Conservation (phyloP, 1,140 invertebrate genomes). For the Orius laevigatus region DNA sequence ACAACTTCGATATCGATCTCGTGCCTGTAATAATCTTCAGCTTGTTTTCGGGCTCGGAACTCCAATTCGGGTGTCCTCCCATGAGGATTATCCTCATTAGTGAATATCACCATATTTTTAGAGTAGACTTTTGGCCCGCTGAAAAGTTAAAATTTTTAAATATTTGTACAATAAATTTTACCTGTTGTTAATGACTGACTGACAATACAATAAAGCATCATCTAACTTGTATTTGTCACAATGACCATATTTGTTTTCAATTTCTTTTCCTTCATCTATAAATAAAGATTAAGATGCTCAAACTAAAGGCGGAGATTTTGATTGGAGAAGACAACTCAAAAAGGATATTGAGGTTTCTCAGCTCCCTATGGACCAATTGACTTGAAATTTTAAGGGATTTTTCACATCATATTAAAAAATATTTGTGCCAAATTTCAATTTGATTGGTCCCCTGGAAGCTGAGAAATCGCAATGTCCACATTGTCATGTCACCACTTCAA, state of each 20-base stretch:
- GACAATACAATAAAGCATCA: conserved; percentile 1
- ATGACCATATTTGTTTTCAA: not conserved
- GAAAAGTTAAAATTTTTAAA: no score
- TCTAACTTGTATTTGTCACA: not conserved
- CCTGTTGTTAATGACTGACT: not conserved
- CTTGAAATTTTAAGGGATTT: no score
- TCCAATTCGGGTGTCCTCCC: not conserved
- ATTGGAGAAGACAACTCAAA: no score
- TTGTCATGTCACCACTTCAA: no score
- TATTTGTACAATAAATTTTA: not conserved
- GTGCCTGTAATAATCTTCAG: conserved; percentile 3
- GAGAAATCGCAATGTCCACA: no score
- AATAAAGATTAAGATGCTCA: no score
- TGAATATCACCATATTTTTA: conserved; percentile 12
- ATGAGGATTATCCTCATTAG: conserved; percentile 12
- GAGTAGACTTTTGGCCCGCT: not conserved
- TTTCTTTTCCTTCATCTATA: not conserved
- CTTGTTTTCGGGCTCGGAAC: conserved; percentile 12
- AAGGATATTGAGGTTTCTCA: no score
- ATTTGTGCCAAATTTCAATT: no score
- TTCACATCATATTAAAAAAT: no score
- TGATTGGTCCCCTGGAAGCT: no score
- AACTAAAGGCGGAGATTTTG: no score
- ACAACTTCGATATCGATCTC: conserved; percentile 14
- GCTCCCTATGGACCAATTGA: no score